Evolutionary conservation across 2,113 vertebrate species (phyloP).

Genomic region (Micromys minutus): DNA sequence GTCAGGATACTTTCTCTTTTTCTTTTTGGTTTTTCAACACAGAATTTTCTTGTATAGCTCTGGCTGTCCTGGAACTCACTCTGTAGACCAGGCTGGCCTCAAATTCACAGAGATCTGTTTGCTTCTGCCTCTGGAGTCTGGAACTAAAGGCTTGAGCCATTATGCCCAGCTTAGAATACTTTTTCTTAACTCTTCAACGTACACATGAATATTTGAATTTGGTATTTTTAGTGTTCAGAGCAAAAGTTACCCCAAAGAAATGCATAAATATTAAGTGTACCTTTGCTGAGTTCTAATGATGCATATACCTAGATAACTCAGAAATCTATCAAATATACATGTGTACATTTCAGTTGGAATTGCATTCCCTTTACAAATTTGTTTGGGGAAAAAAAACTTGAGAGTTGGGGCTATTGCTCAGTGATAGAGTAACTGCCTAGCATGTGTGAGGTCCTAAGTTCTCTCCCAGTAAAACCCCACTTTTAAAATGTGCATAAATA

Average conservation of each 20-base stretch:
- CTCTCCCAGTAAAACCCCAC: no score
- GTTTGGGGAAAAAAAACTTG: not conserved
- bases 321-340: not conserved
- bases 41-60: not conserved
- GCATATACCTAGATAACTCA: not conserved
- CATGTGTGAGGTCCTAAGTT: not conserved
- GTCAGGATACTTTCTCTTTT: not conserved
- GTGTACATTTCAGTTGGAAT: not conserved
- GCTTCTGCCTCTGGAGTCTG: not conserved
- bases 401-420: not conserved
- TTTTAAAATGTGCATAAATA: not conserved
- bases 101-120: not conserved
- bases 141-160: not conserved
- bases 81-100: not conserved
- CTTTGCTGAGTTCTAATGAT: slow-evolving; percentile 37
- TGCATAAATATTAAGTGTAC: slow-evolving; percentile 14
- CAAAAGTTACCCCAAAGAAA: slow-evolving; percentile 27
- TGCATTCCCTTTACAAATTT: not conserved
- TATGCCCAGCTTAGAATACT: not conserved
- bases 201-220: not conserved
- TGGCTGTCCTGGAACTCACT: not conserved
- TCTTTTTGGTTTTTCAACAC: not conserved
- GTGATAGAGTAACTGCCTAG: not conserved
- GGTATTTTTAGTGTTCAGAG: slow-evolving; percentile 46
- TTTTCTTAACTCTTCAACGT: slow-evolving; percentile 29